Evolutionary conservation across 2,888 invertebrate species (phyloP).

Genomic region (Netelia fuscicornis): DNA sequence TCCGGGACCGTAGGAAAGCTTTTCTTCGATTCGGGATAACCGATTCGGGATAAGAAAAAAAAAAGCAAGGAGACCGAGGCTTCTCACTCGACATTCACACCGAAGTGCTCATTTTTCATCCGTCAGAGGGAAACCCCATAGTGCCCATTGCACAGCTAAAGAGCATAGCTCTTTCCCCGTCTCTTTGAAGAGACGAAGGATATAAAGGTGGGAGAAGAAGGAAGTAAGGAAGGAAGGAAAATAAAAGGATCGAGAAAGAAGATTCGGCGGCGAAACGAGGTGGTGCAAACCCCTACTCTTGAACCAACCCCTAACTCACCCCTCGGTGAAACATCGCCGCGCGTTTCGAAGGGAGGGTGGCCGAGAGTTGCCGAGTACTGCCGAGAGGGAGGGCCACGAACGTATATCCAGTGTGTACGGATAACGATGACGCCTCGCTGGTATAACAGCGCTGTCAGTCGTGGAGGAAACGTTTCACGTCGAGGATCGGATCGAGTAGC

Average conservation of each 20-base stretch:
- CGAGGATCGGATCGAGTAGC: conserved; percentile 22
- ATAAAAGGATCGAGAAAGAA: background rate
- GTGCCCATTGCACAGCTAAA: background rate
- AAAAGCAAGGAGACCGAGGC: too few relatives aligned
- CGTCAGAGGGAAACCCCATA: conserved; percentile 10
- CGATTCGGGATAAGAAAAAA: too few relatives aligned
- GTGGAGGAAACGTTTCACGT: conserved; percentile 54
- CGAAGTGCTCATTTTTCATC: conserved; percentile 47
- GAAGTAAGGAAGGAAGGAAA: background rate
- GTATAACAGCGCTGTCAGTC: conserved; percentile 46
- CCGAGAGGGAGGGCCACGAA: conserved; percentile 52
- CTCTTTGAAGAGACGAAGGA: background rate
- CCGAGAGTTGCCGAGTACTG: conserved; percentile 35
- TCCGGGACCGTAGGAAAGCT: too few relatives aligned
- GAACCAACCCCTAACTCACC: background rate
- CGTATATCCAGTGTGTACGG: conserved; percentile 24
- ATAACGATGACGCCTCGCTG: conserved; percentile 30
- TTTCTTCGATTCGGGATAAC: too few relatives aligned
- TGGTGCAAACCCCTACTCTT: background rate
- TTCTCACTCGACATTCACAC: too few relatives aligned
- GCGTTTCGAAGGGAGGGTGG: conserved; percentile 20
- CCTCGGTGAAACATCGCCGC: background rate
- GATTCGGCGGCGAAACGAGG: background rate
- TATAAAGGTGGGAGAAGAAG: background rate
- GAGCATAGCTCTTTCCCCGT: background rate